Conservation (phyloP, 2,797 vertebrate genomes). For the Chiloscyllium punctatum region DNA sequence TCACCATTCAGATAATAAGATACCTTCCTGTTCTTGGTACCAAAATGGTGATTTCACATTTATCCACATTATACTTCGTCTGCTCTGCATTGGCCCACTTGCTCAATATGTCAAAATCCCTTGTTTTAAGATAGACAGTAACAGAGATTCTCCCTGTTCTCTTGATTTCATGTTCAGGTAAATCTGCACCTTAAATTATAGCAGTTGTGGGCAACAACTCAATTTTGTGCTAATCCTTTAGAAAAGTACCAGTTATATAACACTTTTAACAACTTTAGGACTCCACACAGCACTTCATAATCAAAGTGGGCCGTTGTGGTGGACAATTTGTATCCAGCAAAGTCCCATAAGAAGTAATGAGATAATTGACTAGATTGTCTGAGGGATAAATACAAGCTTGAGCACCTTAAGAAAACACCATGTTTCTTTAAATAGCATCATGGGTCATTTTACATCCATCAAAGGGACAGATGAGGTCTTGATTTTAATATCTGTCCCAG, state of each 20-base stretch:
- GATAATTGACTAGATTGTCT: background rate
- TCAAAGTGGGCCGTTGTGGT: background rate
- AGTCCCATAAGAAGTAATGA: background rate
- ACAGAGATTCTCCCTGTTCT: background rate
- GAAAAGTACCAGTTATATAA: background rate
- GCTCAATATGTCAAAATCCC: too few species aligned
- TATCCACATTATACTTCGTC: too few species aligned
- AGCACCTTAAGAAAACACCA: background rate
- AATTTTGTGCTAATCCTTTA: background rate
- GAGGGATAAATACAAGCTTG: background rate
- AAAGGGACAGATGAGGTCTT: background rate
- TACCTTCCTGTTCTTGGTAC: too few species aligned
- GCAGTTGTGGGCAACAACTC: background rate
- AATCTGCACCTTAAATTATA: background rate
- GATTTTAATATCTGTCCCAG: background rate
- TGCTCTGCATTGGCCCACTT: too few species aligned
- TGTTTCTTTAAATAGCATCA: background rate
- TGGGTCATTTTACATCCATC: background rate
- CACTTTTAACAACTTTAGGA: background rate
- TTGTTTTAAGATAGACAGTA: too few species aligned
- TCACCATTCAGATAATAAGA: too few species aligned
- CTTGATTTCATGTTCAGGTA: slow-evolving; percentile 9
- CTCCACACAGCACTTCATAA: background rate
- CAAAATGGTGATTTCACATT: too few species aligned
- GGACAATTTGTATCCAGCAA: background rate